These are phyloP conservation scores for Phaetusa simplex DNA, from an alignment of 2,113 vertebrate species.

Conservation along the genomic window DNA sequence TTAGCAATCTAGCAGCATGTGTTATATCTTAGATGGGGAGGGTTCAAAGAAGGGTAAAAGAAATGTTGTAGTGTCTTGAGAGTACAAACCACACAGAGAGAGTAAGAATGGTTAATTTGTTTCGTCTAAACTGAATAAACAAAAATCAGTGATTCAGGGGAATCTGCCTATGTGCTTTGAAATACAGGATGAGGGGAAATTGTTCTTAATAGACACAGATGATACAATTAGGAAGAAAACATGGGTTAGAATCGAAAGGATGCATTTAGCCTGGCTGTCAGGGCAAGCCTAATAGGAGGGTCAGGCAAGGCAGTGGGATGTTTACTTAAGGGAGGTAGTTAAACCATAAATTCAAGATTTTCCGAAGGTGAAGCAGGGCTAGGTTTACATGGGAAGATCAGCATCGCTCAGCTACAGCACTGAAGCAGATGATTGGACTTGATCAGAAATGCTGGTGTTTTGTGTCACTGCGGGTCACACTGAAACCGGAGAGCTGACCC, in stretches of 20 bases:
- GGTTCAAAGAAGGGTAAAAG: constrained; percentile 34
- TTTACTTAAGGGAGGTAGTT: constrained; percentile 35
- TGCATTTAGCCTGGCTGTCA: constrained; percentile 14
- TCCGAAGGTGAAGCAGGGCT: not conserved
- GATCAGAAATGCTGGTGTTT: not conserved
- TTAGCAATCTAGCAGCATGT: constrained; percentile 32
- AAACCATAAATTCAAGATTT: not conserved
- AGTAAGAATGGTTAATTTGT: not conserved
- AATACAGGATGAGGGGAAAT: not conserved
- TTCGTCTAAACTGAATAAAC: constrained; percentile 18
- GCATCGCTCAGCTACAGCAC: not conserved
- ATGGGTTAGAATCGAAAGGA: not conserved
- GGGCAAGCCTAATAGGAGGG: constrained; percentile 26
- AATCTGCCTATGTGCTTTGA: not conserved
- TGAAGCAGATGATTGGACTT: not conserved
- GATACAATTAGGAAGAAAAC: constrained; percentile 31
- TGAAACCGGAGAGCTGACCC: not conserved
- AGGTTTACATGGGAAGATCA: not conserved
- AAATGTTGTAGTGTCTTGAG: not conserved
- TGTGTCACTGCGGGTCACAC: not conserved
- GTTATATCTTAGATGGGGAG: not conserved
- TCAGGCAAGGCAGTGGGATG: not conserved
- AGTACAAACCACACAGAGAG: not conserved
- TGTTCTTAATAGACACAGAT: not conserved
- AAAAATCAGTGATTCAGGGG: not conserved